Conservation (phyloP, 2,113 vertebrate genomes). For the Rhinichthys klamathensis region DNA sequence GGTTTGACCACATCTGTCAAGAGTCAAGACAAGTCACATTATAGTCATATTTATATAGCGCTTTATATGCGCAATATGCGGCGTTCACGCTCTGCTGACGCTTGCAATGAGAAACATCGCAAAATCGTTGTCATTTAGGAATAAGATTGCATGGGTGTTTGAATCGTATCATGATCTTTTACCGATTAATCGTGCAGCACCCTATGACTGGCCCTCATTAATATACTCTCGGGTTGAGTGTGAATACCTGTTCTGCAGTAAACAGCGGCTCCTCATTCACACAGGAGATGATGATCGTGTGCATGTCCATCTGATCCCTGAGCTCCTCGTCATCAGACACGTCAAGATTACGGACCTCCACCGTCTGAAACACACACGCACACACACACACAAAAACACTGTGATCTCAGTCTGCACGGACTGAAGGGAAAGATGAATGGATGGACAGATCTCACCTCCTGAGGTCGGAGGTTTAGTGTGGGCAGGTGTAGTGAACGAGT, state of each 20-base stretch:
- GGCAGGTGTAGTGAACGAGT: constrained; percentile 91
- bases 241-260: constrained; percentile 90
- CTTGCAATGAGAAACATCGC: too few relatives aligned
- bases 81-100: too few relatives aligned
- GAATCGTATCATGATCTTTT: too few relatives aligned
- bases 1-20: too few relatives aligned
- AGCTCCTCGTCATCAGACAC: constrained; percentile 95
- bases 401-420: background rate
- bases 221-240: background rate
- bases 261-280: constrained; percentile 92
- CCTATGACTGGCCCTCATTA: background rate
- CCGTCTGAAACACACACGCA: constrained; percentile 69
- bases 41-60: background rate
- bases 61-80: too few relatives aligned
- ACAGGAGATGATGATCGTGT: constrained; percentile 96
- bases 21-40: too few relatives aligned
- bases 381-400: background rate
- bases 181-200: too few relatives aligned
- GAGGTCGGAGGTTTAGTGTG: constrained; percentile 88
- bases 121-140: too few relatives aligned
- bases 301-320: constrained; percentile 97
- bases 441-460: constrained; percentile 75
- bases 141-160: too few relatives aligned
- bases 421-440: background rate
- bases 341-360: constrained; percentile 86